Evolutionary conservation across 1,140 invertebrate genomes (phyloP), one percentile per base, ranked within the genome.

Genomic region (Drosophila arawakana): DNA sequence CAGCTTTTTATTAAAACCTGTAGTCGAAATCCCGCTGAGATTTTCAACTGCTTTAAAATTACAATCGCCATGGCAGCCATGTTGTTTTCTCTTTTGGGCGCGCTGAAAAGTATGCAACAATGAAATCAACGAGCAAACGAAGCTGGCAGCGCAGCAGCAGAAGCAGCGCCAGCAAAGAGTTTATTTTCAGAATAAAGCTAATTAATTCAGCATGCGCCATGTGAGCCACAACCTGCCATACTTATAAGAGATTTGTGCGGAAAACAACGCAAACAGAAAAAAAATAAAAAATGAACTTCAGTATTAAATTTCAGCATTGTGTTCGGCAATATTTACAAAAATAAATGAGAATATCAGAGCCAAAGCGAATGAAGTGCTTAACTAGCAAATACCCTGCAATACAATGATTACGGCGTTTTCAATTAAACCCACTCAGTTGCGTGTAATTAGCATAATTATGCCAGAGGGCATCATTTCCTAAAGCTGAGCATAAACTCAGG

Each of bases 131-230:
- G 57, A 30, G 3, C 25, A 30, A 30, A 71, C 66, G 35, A 39
- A 76, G 76, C 62, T 78, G 60, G 9, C 52, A 67, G 65, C 62
- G 44, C 37, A 44, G n/a, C 7, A 43, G 35, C 13, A 21, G 21
- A 10, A 15, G 47, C 25, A 13, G 37, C 10, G 13, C 9, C 21
- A 13, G 18, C 34, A 52, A 13, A 54, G 15, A 52, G 49, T 39
- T 63, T 62, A 63, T 69, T 81, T 73, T 73, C 25, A 50, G 67
- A 75, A 72, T 78, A 86, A 78, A 86, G 79, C 71, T 85, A 85
- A 85, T 85, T 81, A 86, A 86, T 78, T 85, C 44, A 35, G 59
- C 34, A 52, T n/a, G 39, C 37, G 70, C 35, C 18, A 35, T 41
- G 9, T 39, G 15, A 11, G 39, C 2, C 41, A 72, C 63, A 69